phyloP scores from a whole-genome alignment of 2,797 vertebrate genomes.

The Coilia nasus region DNA sequence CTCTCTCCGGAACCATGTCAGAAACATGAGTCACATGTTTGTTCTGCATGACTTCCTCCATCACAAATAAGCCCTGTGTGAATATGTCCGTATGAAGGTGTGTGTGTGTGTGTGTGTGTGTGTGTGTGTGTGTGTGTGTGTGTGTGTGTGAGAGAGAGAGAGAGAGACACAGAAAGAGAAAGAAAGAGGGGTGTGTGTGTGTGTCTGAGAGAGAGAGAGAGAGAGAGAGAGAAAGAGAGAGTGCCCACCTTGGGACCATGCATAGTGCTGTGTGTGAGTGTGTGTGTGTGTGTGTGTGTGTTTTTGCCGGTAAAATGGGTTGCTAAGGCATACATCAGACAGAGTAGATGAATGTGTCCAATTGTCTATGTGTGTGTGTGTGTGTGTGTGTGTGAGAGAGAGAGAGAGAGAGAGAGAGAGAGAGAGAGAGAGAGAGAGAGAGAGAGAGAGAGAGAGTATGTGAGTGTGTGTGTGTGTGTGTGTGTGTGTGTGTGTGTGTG shows the following conservation, averaged over 20 bases:
- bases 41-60: neutral
- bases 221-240: too few species aligned
- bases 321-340: neutral
- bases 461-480: too few species aligned
- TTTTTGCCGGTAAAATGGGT: neutral
- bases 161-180: neutral
- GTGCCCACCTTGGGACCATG: neutral
- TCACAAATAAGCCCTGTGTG: constrained; percentile 7
- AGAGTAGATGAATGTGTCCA: neutral
- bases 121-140: constrained; percentile 19
- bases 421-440: too few species aligned
- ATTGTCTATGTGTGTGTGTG: neutral
- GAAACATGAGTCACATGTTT: constrained; percentile 23
- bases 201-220: neutral
- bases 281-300: too few species aligned
- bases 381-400: constrained; percentile 10
- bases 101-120: constrained; percentile 14
- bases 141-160: neutral
- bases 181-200: neutral
- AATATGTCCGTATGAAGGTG: neutral
- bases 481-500: too few species aligned
- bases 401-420: too few species aligned
- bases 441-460: too few species aligned
- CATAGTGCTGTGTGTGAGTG: neutral
- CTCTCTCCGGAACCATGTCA: constrained; percentile 18